Base-by-base conservation (phyloP, 2,797 vertebrate species). In the Remorina albescens region DNA sequence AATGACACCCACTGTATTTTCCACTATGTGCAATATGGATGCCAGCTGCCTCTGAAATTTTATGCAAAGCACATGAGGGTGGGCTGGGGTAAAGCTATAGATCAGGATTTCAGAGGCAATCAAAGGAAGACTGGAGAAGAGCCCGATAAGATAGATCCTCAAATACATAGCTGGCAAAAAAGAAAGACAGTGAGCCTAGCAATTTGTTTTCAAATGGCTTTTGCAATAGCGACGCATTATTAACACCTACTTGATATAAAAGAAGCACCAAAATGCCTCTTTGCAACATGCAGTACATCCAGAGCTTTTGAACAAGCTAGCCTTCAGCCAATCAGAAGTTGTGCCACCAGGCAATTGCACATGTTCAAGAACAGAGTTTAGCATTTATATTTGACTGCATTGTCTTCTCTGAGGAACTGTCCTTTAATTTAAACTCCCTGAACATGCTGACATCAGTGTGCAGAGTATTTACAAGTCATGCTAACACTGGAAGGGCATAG, bases 301-400 rank as follows among this genome's bases (percentile, higher is more conserved):
- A 46, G 21, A 30, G 69, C 47, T 71, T 81, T 80, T 86, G 84
- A 85, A 85, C 50, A 36, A 85, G 57, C 71, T 84, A 75, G n/a
- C n/a, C n/a, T n/a, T 82, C 81, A 85, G 62, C 66, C 9, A 36
- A 83, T 85, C 61, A 80, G 67, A 79, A 66, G 36, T 62, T 25
- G 12, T 36, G 56, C 65, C 77, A 76, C 36, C 30, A 67, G 51
- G 63, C 59, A 76, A 66, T 53, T 41, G 50, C 78, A 74, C 32
- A 61, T 28, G 39, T 55, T 68, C 15, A 54, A 62, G 56, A 80
- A 78, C 58, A 60, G 39, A 67, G 32, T 54, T 59, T 9, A 54
- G 44, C 53, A 41, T 65, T 30, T 50, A 2, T 11, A 47, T 49
- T 78, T 67, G 47, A 73, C 71, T 78, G 34, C 46, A 0, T 67